Conservation (phyloP, 2,888 invertebrate genomes). For the Trachelus troglodyta region DNA sequence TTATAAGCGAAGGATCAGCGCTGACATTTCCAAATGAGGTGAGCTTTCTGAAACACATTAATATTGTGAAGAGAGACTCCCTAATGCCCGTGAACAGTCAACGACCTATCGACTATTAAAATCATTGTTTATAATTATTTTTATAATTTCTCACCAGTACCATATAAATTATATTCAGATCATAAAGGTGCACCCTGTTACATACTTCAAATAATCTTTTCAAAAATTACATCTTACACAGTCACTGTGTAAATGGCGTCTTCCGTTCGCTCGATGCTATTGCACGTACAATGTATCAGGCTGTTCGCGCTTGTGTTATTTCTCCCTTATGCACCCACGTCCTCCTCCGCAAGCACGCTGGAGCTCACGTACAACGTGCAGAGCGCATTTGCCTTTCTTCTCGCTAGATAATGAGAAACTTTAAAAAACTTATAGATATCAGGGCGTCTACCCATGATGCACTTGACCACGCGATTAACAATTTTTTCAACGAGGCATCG, state of each 20-base stretch:
- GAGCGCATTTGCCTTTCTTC: neutral
- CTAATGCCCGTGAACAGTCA: neutral
- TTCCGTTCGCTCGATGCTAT: slow-evolving; percentile 6
- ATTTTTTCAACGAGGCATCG: neutral
- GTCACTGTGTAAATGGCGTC: neutral
- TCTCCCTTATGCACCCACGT: neutral
- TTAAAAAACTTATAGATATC: neutral
- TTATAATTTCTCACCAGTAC: neutral
- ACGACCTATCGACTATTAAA: neutral
- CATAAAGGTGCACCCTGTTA: neutral
- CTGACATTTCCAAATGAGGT: neutral
- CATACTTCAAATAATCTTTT: neutral
- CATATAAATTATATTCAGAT: neutral
- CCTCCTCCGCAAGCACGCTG: neutral
- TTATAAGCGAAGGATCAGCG: neutral
- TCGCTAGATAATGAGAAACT: neutral
- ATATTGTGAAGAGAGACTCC: neutral
- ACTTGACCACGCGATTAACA: neutral
- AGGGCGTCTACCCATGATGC: neutral
- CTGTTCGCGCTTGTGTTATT: neutral
- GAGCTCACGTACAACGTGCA: neutral
- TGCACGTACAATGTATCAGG: neutral
- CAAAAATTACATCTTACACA: neutral
- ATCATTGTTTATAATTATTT: neutral
- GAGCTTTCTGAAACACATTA: neutral